Percentiles rank a stretch among this genome's conserved stretches.
phyloP scores from a whole-genome alignment of 2,888 invertebrate species.

The Eristalis pertinax region DNA sequence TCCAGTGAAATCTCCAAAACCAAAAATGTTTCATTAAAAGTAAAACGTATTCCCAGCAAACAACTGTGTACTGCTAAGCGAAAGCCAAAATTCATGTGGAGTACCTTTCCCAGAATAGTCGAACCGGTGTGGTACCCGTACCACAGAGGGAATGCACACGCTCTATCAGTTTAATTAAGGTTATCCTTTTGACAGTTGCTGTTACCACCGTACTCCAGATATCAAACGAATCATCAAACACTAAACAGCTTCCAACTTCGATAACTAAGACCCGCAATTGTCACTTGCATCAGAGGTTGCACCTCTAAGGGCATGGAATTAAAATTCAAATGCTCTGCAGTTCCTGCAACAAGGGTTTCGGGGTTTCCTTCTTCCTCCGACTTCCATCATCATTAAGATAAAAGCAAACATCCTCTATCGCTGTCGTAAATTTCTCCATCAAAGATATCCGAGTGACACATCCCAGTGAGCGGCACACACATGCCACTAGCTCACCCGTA shows the following conservation, averaged over 20 bases:
- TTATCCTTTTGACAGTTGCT: background rate
- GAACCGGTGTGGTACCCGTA: no score
- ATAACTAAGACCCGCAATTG: background rate
- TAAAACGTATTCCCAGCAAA: no score
- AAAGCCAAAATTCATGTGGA: no score
- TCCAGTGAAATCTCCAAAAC: no score
- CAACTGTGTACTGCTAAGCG: no score
- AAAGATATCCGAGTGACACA: conserved; percentile 64
- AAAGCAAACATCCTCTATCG: conserved; percentile 66
- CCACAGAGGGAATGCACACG: no score
- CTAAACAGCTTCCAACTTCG: background rate
- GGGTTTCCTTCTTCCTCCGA: conserved; percentile 19
- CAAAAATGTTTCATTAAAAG: no score
- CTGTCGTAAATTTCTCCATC: conserved; percentile 66
- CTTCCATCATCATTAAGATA: conserved; percentile 72
- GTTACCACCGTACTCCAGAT: background rate
- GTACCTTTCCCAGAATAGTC: no score
- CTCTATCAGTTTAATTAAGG: background rate
- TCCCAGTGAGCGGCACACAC: conserved; percentile 46
- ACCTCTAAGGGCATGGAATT: background rate
- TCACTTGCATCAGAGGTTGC: background rate
- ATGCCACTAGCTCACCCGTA: conserved; percentile 26
- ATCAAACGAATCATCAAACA: background rate
- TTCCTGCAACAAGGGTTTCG: background rate
- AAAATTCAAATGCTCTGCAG: background rate